Evolutionary conservation across 2,113 vertebrate genomes (phyloP).

Genomic region (Brachirus orientalis): DNA sequence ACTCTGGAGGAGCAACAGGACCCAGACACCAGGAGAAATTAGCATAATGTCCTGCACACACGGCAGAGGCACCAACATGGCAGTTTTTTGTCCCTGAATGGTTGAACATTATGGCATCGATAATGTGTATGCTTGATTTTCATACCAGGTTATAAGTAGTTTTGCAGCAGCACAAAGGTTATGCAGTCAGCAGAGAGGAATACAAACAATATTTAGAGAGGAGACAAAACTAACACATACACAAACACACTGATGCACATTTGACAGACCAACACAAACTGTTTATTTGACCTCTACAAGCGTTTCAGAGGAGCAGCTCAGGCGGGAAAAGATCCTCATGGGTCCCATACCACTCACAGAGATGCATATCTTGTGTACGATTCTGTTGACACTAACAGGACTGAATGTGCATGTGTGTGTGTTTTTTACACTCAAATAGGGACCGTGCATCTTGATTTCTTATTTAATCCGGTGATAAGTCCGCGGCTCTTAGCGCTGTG

Average conservation of each 20-base stretch:
- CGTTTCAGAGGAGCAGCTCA: constrained; percentile 61
- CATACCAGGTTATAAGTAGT: constrained; percentile 50
- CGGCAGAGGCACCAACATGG: constrained; percentile 45
- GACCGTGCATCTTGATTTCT: constrained; percentile 64
- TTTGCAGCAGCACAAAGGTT: constrained; percentile 33
- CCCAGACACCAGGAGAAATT: constrained; percentile 75
- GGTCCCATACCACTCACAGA: constrained; percentile 56
- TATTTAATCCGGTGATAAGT: constrained; percentile 57
- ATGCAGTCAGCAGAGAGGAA: constrained; percentile 44
- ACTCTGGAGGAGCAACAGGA: constrained; percentile 66
- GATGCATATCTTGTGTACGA: constrained; percentile 59
- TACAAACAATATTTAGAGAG: constrained; percentile 45
- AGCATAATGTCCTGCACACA: constrained; percentile 74
- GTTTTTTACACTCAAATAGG: not conserved
- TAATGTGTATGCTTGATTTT: constrained; percentile 58
- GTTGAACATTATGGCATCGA: constrained; percentile 43
- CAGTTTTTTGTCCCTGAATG: constrained; percentile 32
- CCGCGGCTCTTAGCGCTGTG: constrained; percentile 14
- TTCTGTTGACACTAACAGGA: constrained; percentile 60
- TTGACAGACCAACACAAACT: constrained; percentile 61
- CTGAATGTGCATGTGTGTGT: constrained; percentile 9
- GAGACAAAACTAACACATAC: constrained; percentile 39
- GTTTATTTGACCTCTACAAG: constrained; percentile 72
- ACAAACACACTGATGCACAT: constrained; percentile 31
- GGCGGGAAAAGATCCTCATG: constrained; percentile 71